Evolutionary conservation across 2,113 vertebrate genomes (phyloP).

Genomic region (Urocynchramus pylzowi): DNA sequence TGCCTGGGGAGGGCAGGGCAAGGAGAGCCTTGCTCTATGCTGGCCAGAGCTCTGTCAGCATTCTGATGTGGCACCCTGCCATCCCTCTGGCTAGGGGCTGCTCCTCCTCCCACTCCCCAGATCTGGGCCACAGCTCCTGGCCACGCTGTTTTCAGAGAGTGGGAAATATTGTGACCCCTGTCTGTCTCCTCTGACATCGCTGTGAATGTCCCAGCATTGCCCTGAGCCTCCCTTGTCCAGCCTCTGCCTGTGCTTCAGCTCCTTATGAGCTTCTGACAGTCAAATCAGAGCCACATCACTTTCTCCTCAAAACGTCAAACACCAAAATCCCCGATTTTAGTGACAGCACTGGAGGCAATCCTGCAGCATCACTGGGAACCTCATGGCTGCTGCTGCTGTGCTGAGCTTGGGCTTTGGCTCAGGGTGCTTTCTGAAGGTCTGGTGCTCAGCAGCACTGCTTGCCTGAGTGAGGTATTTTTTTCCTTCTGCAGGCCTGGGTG

Average conservation of each 20-base stretch:
- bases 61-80: background rate
- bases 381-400: background rate
- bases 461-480: background rate
- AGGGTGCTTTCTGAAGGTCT: background rate
- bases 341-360: background rate
- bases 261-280: background rate
- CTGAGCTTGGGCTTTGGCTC: background rate
- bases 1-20: accelerated
- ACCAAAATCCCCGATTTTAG: background rate
- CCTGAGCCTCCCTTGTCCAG: background rate
- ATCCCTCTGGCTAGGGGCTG: background rate
- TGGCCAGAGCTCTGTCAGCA: background rate
- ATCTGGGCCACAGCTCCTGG: background rate
- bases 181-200: background rate
- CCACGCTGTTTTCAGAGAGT: background rate
- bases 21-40: background rate
- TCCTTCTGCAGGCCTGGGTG: background rate
- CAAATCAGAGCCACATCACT: background rate
- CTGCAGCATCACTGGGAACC: background rate
- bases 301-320: background rate
- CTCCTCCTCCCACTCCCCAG: background rate
- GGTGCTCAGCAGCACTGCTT: background rate
- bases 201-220: background rate
- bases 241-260: background rate
- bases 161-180: accelerated